Base-by-base conservation (phyloP, 37 sponge, comb jelly and placozoan species). In the Trichoplax adhaerens region DNA sequence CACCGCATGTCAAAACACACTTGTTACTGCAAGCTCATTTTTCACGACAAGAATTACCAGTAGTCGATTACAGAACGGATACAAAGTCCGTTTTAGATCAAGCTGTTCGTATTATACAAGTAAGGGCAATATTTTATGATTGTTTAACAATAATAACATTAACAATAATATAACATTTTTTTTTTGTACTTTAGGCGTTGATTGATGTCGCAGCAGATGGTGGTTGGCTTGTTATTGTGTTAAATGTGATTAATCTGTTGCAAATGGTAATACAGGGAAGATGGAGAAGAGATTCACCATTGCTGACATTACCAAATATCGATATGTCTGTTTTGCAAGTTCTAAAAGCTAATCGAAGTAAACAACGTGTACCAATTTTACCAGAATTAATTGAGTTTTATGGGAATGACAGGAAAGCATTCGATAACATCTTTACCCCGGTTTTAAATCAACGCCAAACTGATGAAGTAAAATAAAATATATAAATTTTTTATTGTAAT, bases 71-170 rank as follows among this genome's bases (percentile, higher is more conserved):
- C 53, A 10, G 63, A 53, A 96, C 98, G n/a, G 98, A 96, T 65
- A 91, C 89, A 64, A 96, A 96, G 80, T 83, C 92, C 57, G 92
- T 96, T 1, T 81, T 91, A 10, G 98, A 96, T 72, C 98, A 96
- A 64, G 84, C 89, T 0, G 74, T 96, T 63, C 83, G 98, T 65
- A 96, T 96, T 6, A 72, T 96, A 66, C 94, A 94, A 79, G 94
- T 85, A 10, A 53, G 76, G 3, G 55, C 8, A 29, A 29, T 29
- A n/a, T 10, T 10, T 66, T 66, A 48, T 48, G 68, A 66, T 48
- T 12, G 8, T 66, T 10, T 10, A 66, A 66, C 8, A 66, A 29
- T 6, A 29, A 6, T 51, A n/a, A 66, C 8, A 66, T 10, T 10
- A 66, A 66, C 8, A 66, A 29, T 29, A 29, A 29, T 29, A 29